Base-by-base conservation (phyloP, 1,140 invertebrate species). In the Sipha flava region DNA sequence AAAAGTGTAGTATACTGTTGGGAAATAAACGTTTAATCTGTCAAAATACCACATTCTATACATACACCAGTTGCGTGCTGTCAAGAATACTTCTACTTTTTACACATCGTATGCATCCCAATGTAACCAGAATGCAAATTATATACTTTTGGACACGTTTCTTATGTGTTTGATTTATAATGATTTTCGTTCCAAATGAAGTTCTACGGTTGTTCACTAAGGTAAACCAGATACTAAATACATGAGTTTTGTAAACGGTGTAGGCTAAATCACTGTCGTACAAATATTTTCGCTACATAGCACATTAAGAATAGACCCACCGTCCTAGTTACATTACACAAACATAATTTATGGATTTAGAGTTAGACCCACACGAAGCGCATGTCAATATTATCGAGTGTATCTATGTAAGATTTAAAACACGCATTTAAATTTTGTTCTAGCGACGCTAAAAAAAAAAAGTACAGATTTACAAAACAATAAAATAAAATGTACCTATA, bases 121-220 rank as follows among this genome's bases (percentile, higher is more conserved):
- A n/a, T 64, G 31, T 14, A 21, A 64, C 59, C 59, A 37, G 59
- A 64, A 64, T 64, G 59, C 59, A 64, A 64, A 64, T 64, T 64
- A 64, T 64, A 37, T 6, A 29, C 21, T 37, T 37, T 64, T 21
- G 9, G 31, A 37, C 31, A 37, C 31, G 54, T 59, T 59, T 64
- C 37, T 64, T 4, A 3, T 21, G 59, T 37, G 59, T 64, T 64
- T 64, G 31, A 64, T 64, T 64, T 37, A 64, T 64, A 64, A 37
- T 5, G 59, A 64, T 64, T 37, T 59, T 59, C 14, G 21, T 34
- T 37, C 59, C 31, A 37, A 37, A 34, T n/a, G 59, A 37, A 64
- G 57, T 59, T 29, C 14, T 29, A 59, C 57, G 29, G 29, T 29
- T 10, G 57, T 31, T 59, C 14, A 7, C 59, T 64, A 21, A 62